A percentile compares a stretch with the other conserved stretches of the same genome.
Evolutionary conservation across 2,888 invertebrate species (phyloP).

Genomic region (Trachelus iudaicus): DNA sequence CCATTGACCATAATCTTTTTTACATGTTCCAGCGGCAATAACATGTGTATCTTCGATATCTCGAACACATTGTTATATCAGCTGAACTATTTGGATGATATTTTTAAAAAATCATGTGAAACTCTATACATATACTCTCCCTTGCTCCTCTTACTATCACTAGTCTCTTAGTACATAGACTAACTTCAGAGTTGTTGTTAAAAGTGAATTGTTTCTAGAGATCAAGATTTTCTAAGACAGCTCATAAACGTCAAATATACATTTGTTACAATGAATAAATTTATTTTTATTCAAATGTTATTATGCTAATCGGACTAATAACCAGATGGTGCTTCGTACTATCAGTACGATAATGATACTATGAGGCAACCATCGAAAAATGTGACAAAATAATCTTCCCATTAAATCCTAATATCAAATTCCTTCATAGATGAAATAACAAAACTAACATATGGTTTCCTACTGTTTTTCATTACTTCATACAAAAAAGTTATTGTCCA

Average conservation of each 20-base stretch:
- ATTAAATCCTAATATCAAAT: background rate
- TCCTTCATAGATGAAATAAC: background rate
- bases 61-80: background rate
- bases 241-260: background rate
- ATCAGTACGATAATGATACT: background rate
- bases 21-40: background rate
- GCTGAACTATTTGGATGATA: background rate
- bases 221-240: background rate
- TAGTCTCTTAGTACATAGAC: too few species aligned
- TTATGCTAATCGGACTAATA: background rate
- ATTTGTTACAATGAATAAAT: background rate
- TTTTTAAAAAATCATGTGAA: background rate
- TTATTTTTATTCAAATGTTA: background rate
- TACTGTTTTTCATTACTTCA: background rate
- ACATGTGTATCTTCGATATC: background rate
- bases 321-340: background rate
- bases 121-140: background rate
- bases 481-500: background rate
- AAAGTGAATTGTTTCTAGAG: background rate
- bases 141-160: too few species aligned
- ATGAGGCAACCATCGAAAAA: background rate
- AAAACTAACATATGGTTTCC: background rate
- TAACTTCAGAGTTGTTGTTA: too few species aligned
- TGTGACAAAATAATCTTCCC: background rate
- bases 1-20: background rate